Base-by-base conservation (phyloP, 2,797 vertebrate species). In the Sebastes wilsoni region DNA sequence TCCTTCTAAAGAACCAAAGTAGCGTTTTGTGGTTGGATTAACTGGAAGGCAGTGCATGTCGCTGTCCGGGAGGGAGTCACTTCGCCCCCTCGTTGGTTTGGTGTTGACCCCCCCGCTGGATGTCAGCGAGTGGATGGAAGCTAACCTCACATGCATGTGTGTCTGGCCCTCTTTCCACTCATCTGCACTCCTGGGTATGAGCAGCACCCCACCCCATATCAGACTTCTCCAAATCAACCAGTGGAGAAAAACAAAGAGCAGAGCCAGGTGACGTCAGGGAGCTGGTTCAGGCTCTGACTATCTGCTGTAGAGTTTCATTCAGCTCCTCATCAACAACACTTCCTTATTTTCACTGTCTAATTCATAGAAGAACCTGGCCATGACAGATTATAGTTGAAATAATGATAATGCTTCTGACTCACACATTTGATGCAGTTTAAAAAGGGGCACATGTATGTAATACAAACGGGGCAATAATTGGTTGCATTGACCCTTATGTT, bases 181-280 rank as follows among this genome's bases (percentile, higher is more conserved):
- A 94, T 93, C 92, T 90, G 91, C 94, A 96, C 93, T 95, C 96
- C 96, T 96, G 95, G 95, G 94, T 96, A 96, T 96, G 95, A 97
- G 95, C 95, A 96, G 95, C 94, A 95, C 95, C 95, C 95, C 94
- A 70, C 87, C 92, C 85, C 81, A 75, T 90, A 79, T 87, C 71
- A 85, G 77, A 84, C 77, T 84, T 88, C 66, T 90, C 74, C 61
- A 87, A 91, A 84, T 80, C 71, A 86, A 88, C 79, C 83, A 77
- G 84, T 65, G 61, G 77, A 75, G 69, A 68, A 4, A 84, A 85
- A 67, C 56, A 85, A 38, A 81, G 82, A 80, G 79, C 82, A 85
- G 82, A 83, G 87, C 86, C 86, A 79, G 80, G 87, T 87, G 77
- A 77, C 75, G 59, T 74, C 75, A 88, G 75, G 79, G 80, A 88